Evolutionary conservation across 2,113 vertebrate genomes (phyloP).

Genomic region (Oenanthe oenanthe): DNA sequence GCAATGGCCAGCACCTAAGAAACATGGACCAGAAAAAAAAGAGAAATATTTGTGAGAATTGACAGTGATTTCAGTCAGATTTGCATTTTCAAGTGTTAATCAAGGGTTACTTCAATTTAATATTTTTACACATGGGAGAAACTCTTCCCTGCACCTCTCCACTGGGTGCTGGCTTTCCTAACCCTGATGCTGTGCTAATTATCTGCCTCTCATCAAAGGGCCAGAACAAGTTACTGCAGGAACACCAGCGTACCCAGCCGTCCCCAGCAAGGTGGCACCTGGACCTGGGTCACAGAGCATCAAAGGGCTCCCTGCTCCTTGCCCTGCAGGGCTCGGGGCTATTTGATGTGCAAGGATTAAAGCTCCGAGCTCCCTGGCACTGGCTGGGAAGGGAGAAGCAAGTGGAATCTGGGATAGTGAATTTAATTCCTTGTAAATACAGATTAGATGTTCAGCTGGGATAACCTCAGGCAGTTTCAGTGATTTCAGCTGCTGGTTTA

Average conservation of each 20-base stretch:
- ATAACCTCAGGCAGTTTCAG: neutral
- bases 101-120: neutral
- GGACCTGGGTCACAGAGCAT: neutral
- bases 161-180: neutral
- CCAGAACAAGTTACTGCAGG: neutral
- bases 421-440: conserved; percentile 25
- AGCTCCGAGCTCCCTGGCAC: neutral
- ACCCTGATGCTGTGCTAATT: neutral
- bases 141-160: neutral
- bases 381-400: neutral
- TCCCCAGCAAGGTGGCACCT: neutral
- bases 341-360: neutral
- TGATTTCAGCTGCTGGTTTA: neutral
- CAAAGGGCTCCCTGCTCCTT: neutral
- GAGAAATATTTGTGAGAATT: no score
- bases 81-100: neutral
- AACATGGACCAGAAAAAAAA: neutral
- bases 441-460: conserved; percentile 6
- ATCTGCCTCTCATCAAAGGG: neutral
- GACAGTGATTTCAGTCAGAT: neutral
- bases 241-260: neutral
- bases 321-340: neutral
- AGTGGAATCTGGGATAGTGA: neutral
- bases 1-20: neutral
- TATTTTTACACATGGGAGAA: neutral